Evolutionary conservation across 2,113 vertebrate species (phyloP).

Genomic region (Pygathrix nemaeus): DNA sequence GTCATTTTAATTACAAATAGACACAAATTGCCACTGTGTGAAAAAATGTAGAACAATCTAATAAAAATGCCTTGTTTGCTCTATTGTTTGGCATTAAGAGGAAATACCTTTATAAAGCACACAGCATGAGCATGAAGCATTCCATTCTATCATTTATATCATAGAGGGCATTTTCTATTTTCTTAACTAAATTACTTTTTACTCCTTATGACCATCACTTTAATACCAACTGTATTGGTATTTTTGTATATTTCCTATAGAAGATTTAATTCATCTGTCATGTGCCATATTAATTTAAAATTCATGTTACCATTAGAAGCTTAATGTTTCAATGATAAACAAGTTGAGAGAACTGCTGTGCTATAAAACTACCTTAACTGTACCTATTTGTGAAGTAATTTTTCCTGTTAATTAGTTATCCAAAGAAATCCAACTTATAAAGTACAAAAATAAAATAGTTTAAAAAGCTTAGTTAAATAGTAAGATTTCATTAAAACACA

Average conservation of each 20-base stretch:
- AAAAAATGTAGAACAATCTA: background rate
- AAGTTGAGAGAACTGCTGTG: background rate
- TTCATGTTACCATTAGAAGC: background rate
- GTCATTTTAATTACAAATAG: constrained; percentile 63
- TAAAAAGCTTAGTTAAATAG: background rate
- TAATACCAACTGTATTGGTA: background rate
- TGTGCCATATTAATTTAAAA: constrained; percentile 13
- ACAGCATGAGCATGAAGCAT: background rate
- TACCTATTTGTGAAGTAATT: background rate
- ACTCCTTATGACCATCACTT: background rate
- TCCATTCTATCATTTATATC: background rate
- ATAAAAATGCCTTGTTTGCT: constrained; percentile 35
- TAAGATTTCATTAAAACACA: background rate
- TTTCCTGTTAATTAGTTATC: background rate
- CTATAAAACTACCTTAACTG: background rate
- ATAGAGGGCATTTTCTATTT: background rate
- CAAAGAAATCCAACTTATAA: background rate
- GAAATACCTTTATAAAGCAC: background rate
- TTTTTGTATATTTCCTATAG: background rate
- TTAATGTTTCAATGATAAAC: background rate
- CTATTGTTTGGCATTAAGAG: background rate
- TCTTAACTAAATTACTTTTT: constrained; percentile 56
- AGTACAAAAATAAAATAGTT: background rate
- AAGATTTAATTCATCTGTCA: constrained; percentile 30
- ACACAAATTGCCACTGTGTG: constrained; percentile 31